phyloP scores from a whole-genome alignment of 2,888 invertebrate genomes.

The Drosophila tanythrix region DNA sequence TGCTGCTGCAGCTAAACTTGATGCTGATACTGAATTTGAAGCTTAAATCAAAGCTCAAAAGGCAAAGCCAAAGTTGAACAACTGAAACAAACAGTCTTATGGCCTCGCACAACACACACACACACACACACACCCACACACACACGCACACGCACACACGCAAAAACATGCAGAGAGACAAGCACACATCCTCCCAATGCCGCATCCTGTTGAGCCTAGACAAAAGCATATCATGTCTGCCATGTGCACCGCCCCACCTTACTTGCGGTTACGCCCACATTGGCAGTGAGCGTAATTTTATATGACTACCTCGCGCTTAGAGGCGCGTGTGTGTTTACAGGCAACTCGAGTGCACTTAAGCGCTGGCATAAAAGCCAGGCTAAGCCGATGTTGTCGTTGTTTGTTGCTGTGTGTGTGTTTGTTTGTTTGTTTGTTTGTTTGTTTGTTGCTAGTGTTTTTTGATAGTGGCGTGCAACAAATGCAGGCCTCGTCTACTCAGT shows the following conservation, averaged over 20 bases:
- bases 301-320: slow-evolving; percentile 50
- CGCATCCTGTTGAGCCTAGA: slow-evolving; percentile 64
- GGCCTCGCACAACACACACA: slow-evolving; percentile 22
- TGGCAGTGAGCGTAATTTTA: slow-evolving; percentile 44
- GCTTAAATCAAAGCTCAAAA: slow-evolving; percentile 37
- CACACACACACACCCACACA: slow-evolving; percentile 7
- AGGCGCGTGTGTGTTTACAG: slow-evolving; percentile 72
- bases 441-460: slow-evolving; percentile 5
- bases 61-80: slow-evolving; percentile 33
- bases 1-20: slow-evolving; percentile 21
- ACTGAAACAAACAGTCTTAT: slow-evolving; percentile 49
- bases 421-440: not conserved
- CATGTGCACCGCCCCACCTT: slow-evolving; percentile 9
- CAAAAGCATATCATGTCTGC: slow-evolving; percentile 70
- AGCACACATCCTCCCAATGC: slow-evolving; percentile 5
- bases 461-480: slow-evolving; percentile 55
- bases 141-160: slow-evolving; percentile 17
- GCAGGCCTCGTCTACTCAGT: slow-evolving; percentile 34
- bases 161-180: slow-evolving; percentile 10
- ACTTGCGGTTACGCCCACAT: slow-evolving; percentile 36
- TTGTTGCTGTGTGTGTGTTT: slow-evolving; percentile 6
- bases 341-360: slow-evolving; percentile 77
- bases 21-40: slow-evolving; percentile 17
- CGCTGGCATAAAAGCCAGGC: slow-evolving; percentile 63
- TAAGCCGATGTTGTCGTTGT: slow-evolving; percentile 37